phyloP scores from a whole-genome alignment of 2,888 invertebrate species.

The Leptinotarsa rubiginosa region DNA sequence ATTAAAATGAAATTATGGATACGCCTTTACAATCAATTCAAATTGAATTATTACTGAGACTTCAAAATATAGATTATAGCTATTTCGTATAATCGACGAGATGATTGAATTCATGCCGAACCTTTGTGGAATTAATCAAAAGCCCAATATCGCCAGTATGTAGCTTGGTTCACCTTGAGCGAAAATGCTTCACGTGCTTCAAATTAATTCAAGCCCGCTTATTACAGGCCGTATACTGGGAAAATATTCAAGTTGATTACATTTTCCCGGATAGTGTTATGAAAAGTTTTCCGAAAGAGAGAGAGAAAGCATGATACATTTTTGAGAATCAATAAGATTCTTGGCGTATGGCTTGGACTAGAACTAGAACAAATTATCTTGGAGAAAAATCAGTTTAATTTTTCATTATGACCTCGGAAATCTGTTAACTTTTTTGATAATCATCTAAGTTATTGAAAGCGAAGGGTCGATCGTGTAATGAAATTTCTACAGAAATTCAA shows the following conservation, averaged over 20 bases:
- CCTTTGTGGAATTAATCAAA: slow-evolving; percentile 39
- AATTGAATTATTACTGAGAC: slow-evolving; percentile 4
- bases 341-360: too few species aligned
- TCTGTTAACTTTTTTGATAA: not conserved
- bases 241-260: not conserved
- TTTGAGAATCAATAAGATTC: not conserved
- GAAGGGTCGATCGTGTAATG: not conserved
- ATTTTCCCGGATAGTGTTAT: not conserved
- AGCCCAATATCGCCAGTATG: slow-evolving; percentile 35
- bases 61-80: slow-evolving; percentile 22
- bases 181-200: slow-evolving; percentile 32
- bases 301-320: not conserved
- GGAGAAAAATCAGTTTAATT: not conserved
- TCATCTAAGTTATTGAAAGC: not conserved
- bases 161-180: slow-evolving; percentile 25
- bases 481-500: not conserved
- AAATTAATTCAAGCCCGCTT: slow-evolving; percentile 27
- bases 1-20: too few species aligned
- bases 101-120: slow-evolving; percentile 41
- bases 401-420: not conserved
- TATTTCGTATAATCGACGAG: slow-evolving; percentile 19
- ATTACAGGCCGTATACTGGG: not conserved
- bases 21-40: not conserved
- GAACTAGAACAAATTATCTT: not conserved
- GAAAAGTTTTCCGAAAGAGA: not conserved